Evolutionary conservation across 2,888 invertebrate species (phyloP).

Genomic region (Chironomus riparius): DNA sequence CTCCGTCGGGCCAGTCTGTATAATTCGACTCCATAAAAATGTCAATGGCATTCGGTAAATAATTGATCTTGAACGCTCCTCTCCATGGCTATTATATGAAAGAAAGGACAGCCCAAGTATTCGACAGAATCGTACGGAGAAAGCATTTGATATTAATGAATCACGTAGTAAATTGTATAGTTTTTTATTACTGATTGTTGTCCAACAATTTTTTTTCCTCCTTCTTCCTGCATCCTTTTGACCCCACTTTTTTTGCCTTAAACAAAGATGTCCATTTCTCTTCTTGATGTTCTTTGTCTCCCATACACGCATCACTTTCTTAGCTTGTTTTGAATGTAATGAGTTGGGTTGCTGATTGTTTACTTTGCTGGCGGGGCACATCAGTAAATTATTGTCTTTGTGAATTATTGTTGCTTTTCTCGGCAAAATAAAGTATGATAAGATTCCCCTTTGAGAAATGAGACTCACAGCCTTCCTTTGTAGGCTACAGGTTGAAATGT

Average conservation of each 20-base stretch:
- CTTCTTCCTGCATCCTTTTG: background rate
- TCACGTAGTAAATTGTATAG: constrained; percentile 25
- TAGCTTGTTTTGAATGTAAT: no score
- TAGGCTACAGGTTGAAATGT: no score
- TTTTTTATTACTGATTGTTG: constrained; percentile 25
- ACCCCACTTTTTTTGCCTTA: background rate
- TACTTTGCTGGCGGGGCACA: no score
- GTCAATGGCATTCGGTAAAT: constrained; percentile 23
- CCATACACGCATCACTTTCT: no score
- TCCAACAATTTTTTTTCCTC: background rate
- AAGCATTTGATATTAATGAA: constrained; percentile 27
- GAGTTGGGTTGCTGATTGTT: no score
- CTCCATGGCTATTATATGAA: background rate
- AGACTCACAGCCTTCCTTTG: no score
- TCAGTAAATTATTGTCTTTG: no score
- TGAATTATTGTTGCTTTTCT: no score
- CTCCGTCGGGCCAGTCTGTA: background rate
- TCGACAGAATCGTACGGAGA: background rate
- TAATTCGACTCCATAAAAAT: constrained; percentile 13
- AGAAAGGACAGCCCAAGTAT: background rate
- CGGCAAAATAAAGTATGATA: no score
- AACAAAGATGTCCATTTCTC: no score
- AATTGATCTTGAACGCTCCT: constrained; percentile 19
- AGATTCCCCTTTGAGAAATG: no score
- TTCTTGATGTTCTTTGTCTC: no score